phyloP scores from a whole-genome alignment of 2,888 invertebrate genomes.

The Halocaridina rubra region DNA sequence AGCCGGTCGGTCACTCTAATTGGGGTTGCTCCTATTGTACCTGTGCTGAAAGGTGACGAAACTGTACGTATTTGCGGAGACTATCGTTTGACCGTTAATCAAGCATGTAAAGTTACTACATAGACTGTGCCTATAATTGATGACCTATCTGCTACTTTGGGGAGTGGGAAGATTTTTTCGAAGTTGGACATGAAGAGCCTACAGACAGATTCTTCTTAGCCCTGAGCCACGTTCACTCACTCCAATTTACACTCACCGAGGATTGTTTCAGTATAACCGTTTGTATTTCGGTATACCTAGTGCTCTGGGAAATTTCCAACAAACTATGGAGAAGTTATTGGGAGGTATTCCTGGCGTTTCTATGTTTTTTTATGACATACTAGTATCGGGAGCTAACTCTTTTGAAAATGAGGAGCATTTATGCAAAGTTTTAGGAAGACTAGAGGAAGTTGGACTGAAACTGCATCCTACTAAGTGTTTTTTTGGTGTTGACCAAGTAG shows the following conservation, averaged over 20 bases:
- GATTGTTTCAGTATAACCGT: too few relatives aligned
- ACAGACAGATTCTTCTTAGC: not conserved
- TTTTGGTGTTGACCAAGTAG: too few relatives aligned
- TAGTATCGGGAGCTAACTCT: too few relatives aligned
- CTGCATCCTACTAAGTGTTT: too few relatives aligned
- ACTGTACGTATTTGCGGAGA: not conserved
- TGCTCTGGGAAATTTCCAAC: not conserved
- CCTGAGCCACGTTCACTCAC: not conserved
- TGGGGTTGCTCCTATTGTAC: not conserved
- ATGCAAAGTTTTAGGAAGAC: too few relatives aligned
- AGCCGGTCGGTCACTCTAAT: too few relatives aligned
- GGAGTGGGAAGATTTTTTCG: too few relatives aligned
- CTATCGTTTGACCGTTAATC: not conserved
- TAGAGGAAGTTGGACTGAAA: too few relatives aligned
- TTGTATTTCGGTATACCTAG: not conserved
- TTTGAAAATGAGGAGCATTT: not conserved
- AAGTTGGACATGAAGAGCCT: not conserved
- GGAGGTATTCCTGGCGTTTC: too few relatives aligned
- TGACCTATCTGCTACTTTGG: not conserved
- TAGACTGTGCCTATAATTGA: not conserved
- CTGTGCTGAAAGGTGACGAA: not conserved
- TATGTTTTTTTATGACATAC: too few relatives aligned
- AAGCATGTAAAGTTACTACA: not conserved
- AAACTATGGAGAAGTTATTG: too few relatives aligned
- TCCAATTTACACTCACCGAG: not conserved